Conservation (phyloP, 2,888 invertebrate species). For the Lepidocyrtoides sp. region DNA sequence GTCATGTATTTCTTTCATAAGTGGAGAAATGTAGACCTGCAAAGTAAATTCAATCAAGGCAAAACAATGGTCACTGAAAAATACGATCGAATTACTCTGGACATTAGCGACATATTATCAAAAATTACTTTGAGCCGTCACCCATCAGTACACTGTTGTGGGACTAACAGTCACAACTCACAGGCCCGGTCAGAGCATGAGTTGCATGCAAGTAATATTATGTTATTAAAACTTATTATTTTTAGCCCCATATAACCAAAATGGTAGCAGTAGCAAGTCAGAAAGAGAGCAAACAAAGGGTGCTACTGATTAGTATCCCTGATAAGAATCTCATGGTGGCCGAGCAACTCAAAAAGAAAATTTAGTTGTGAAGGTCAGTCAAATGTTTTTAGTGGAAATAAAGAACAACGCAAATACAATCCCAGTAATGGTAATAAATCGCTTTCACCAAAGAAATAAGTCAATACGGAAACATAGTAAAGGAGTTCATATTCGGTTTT, state of each 20-base stretch:
- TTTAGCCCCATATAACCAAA: neutral
- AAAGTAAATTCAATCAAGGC: neutral
- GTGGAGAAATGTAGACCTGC: too few relatives aligned
- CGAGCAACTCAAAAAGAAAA: neutral
- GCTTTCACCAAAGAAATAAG: too few relatives aligned
- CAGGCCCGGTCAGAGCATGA: neutral
- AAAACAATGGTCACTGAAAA: neutral
- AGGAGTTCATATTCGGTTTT: neutral
- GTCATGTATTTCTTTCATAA: too few relatives aligned
- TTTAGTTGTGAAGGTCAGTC: neutral
- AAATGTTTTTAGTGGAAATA: neutral
- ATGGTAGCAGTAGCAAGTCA: neutral
- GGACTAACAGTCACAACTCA: neutral
- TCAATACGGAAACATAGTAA: neutral
- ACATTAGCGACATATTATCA: slow-evolving; percentile 44
- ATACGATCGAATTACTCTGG: slow-evolving; percentile 5
- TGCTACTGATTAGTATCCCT: neutral
- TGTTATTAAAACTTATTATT: too few relatives aligned
- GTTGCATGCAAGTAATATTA: neutral
- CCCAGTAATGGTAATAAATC: too few relatives aligned
- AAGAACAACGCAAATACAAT: neutral
- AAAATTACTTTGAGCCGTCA: neutral
- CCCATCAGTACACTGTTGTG: neutral
- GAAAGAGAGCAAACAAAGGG: neutral
- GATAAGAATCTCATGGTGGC: neutral